Evolutionary conservation across 2,888 invertebrate species (phyloP), one percentile per base, ranked within the genome.

Genomic region (Latrodectus hesperus): DNA sequence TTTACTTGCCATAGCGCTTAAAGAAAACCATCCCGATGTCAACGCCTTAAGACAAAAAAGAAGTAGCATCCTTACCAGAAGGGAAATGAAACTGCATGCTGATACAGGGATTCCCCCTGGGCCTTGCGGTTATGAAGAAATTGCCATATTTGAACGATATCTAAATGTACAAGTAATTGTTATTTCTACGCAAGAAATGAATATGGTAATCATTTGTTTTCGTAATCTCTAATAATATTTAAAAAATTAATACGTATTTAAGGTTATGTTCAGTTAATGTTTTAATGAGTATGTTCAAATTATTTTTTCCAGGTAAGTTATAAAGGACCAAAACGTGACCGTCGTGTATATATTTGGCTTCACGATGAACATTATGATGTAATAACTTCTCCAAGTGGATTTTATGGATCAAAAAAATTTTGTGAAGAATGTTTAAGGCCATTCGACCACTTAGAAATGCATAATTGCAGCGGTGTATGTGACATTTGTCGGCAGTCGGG

Each of bases 121-220:
- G 0, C 64, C 83, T 16, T 77, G 71, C 70, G 52, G 26, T 4
- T 71, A 55, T 12, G 14, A 22, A 14, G 83, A 83, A 60, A 75
- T 83, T 12, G 51, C 26, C 9, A 52, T 16, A 1, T 83, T 76
- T 52, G 72, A 75, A 22, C 22, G 22, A 22, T 22, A 22, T 22
- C 22, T 22, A 22, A 22, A 22, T 22, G 22, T 22, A 22, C 22
- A 22, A 22, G 22, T 22, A 22, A 22, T 22, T 22, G 22, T 22
- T 22, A 22, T 22, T 22, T 22, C 22, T 22, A 22, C 22, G 1
- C 22, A 22, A 22, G 22, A 22, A 22, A 22, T 22, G 22, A 22
- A 22, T 22, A 22, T 22, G 22, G 22, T 22, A 22, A 22, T 22
- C 22, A 22, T 22, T 22, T 22, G 22, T 22, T n/a, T 14, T 76